A percentile compares a stretch with the other conserved stretches of the same genome.
phyloP scores from a whole-genome alignment of 2,888 invertebrate species.

The Lissonota sp. region DNA sequence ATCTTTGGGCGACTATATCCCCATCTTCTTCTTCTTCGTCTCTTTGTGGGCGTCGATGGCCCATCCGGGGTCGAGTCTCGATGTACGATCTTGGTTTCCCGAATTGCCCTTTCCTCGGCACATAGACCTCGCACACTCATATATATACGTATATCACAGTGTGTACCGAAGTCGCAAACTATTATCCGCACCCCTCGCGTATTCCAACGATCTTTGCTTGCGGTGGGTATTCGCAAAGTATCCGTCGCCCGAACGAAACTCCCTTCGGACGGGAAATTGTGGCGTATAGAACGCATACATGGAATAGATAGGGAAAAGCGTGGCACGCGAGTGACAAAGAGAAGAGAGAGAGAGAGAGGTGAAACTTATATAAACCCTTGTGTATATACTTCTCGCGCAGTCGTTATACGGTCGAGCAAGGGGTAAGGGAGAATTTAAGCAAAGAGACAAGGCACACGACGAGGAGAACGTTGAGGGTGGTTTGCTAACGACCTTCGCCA shows the following conservation, averaged over 20 bases:
- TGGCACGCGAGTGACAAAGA: not conserved
- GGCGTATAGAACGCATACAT: slow-evolving; percentile 34
- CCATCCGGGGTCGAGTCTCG: slow-evolving; percentile 70
- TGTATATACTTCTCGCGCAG: slow-evolving; percentile 43
- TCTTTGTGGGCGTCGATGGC: slow-evolving; percentile 68
- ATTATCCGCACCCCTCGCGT: slow-evolving; percentile 61
- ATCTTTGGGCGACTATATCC: slow-evolving; percentile 61
- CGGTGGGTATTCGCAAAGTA: slow-evolving; percentile 44
- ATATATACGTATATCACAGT: slow-evolving; percentile 11
- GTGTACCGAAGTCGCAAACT: slow-evolving; percentile 53
- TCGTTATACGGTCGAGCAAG: slow-evolving; percentile 44
- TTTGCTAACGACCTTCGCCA: slow-evolving; percentile 81
- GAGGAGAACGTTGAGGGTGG: slow-evolving; percentile 67
- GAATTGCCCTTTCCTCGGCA: slow-evolving; percentile 70
- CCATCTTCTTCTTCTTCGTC: slow-evolving; percentile 57
- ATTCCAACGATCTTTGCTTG: slow-evolving; percentile 33
- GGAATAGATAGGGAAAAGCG: slow-evolving; percentile 51
- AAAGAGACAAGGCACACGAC: slow-evolving; percentile 51
- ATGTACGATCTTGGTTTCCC: slow-evolving; percentile 73
- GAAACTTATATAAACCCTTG: slow-evolving; percentile 2
- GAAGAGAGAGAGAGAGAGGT: slow-evolving; percentile 1
- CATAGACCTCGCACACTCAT: slow-evolving; percentile 8
- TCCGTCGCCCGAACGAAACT: slow-evolving; percentile 31
- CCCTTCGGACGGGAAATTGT: slow-evolving; percentile 37
- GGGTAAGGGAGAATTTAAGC: slow-evolving; percentile 45